Percentiles rank a stretch among this genome's conserved stretches.
These are phyloP conservation scores for Pollenia angustigena DNA, from an alignment of 2,888 invertebrate species.

Conservation along the genomic window DNA sequence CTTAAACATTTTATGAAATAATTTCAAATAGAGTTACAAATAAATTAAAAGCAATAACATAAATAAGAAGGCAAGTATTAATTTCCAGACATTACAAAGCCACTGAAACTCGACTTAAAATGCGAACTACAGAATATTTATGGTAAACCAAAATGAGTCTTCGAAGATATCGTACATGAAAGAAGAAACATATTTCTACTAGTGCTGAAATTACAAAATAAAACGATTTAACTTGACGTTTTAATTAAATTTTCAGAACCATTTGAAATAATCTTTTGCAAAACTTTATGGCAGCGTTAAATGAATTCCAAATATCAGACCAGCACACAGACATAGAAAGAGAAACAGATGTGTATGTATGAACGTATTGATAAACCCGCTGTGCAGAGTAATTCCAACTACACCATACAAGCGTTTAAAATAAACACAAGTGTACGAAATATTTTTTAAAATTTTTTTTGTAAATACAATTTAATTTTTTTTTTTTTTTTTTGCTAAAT, in stretches of 20 bases:
- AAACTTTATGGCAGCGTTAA: slow-evolving; percentile 67
- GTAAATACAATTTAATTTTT: not conserved
- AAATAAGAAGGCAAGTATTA: slow-evolving; percentile 1
- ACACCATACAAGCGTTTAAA: slow-evolving; percentile 35
- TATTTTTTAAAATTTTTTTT: slow-evolving; percentile 26
- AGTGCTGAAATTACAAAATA: slow-evolving; percentile 28
- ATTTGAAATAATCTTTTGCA: slow-evolving; percentile 66
- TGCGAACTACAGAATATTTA: slow-evolving; percentile 8
- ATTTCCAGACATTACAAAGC: slow-evolving; percentile 29
- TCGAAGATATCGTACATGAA: not conserved
- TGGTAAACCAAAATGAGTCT: slow-evolving; percentile 25
- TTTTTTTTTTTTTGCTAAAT: slow-evolving; percentile 45
- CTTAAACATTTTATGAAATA: slow-evolving; percentile 3
- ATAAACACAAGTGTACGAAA: slow-evolving; percentile 57
- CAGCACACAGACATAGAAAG: not conserved
- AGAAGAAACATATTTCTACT: not conserved
- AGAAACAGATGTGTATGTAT: slow-evolving; percentile 2
- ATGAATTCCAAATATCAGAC: slow-evolving; percentile 42
- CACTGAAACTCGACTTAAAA: not conserved
- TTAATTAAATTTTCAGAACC: slow-evolving; percentile 67
- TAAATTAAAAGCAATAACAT: slow-evolving; percentile 24
- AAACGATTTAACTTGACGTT: slow-evolving; percentile 59
- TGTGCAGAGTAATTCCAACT: slow-evolving; percentile 1
- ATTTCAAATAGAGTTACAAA: slow-evolving; percentile 30
- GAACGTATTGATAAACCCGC: not conserved